Percentiles rank a stretch among this genome's conserved stretches.
These are phyloP conservation scores for Rhopalosiphum nymphaeae DNA, from an alignment of 2,888 invertebrate genomes.

Conservation along the genomic window DNA sequence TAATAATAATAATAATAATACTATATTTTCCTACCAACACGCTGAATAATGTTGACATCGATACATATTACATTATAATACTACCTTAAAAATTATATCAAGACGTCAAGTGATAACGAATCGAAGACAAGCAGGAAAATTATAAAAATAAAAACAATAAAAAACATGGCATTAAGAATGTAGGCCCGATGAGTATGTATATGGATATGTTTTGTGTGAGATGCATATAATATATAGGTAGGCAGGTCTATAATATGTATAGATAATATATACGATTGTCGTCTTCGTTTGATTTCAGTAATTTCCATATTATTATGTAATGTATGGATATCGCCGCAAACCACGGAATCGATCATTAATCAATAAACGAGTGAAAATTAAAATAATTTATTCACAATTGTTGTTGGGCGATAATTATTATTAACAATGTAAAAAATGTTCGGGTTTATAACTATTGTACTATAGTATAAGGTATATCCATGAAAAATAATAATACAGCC, in stretches of 20 bases:
- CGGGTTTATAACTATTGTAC: neutral
- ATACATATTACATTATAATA: neutral
- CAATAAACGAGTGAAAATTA: constrained; percentile 29
- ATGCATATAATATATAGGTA: neutral
- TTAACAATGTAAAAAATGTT: neutral
- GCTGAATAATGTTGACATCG: neutral
- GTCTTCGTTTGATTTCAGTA: neutral
- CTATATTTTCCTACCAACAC: neutral
- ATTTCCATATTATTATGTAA: constrained; percentile 22
- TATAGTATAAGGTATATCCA: neutral
- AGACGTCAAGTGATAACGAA: neutral
- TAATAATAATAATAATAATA: neutral
- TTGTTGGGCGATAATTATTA: constrained; percentile 48
- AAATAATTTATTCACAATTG: constrained; percentile 59
- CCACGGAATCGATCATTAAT: constrained; percentile 37
- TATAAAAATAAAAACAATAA: neutral
- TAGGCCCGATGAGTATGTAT: neutral
- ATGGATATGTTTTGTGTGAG: neutral
- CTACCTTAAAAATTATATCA: neutral
- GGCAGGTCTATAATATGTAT: neutral
- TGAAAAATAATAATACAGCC: neutral
- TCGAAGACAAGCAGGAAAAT: neutral
- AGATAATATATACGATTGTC: constrained; percentile 26
- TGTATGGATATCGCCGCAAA: constrained; percentile 42
- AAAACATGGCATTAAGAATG: neutral